Evolutionary conservation across 1,140 invertebrate species (phyloP), one percentile per base, ranked within the genome.

Genomic region (Lepidurus couesii): DNA sequence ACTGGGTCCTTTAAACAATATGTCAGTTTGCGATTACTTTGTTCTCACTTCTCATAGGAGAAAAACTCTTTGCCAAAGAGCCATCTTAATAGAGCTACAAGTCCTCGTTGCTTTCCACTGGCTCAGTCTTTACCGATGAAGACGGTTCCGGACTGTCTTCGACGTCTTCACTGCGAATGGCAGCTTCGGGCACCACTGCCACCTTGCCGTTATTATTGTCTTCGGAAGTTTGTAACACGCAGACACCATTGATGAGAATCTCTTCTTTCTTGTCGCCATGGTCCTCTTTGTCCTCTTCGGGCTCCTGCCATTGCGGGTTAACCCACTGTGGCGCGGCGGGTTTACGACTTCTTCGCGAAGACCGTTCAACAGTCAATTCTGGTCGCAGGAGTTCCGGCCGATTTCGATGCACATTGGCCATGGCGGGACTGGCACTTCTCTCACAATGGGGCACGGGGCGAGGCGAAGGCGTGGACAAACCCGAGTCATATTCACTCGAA

Each of bases 271-370:
- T 77, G 42, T 75, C 76, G 6, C 75, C 24, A 42, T 81, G 77
- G 80, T 88, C 86, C 76, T 90, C 89, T 87, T 87, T 78, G 87
- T 87, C 42, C 78, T 87, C 53, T 84, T 86, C 81, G 81, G 84
- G 82, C 79, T 85, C 83, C 79, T 45, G 47, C 75, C 77, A 79
- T 24, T 75, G 77, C 21, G 95, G 96, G 85, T 97, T 97, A 0
- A 98, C 95, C 94, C 96, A 97, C 86, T 98, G 95, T 0, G 97
- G 97, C 43, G 95, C 95, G 0, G 95, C 95, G 0, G 96, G 93
- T 86, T 98, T 98, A 78, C 96, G 88, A 42, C 75, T 79, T 43
- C 79, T 47, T 79, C 96, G 85, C 75, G 86, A 86, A 82, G 84
- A 87, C 83, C 76, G 84, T 90, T 80, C 87, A 86, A 75, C 82